phyloP scores from a whole-genome alignment of 2,888 invertebrate species.

The Hetaerina titia region DNA sequence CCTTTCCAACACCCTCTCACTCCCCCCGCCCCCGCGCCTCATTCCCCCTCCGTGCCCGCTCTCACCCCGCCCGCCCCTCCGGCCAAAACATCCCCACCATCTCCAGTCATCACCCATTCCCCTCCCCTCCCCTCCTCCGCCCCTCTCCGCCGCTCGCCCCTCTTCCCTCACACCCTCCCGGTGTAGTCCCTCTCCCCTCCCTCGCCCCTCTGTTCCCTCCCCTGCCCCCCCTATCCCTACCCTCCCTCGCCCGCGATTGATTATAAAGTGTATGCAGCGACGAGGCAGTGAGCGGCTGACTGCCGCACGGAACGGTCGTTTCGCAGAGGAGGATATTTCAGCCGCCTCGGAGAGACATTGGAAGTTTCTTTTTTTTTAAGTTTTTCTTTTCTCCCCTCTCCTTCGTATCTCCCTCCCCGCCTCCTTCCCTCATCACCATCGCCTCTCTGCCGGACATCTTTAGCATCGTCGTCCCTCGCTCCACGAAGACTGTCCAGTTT shows the following conservation, averaged over 20 bases:
- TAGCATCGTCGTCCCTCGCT: neutral
- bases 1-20: neutral
- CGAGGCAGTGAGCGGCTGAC: constrained; percentile 64
- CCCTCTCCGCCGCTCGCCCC: neutral
- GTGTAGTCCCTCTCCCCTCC: neutral
- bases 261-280: constrained; percentile 66
- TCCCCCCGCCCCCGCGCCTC: constrained; percentile 50
- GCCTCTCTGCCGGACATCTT: neutral
- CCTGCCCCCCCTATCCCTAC: neutral
- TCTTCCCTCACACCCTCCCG: neutral
- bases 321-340: constrained; percentile 28
- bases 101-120: constrained; percentile 5
- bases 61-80: constrained; percentile 66
- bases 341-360: constrained; percentile 50
- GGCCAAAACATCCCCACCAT: neutral
- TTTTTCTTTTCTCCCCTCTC: constrained; percentile 47
- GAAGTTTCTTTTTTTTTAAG: constrained; percentile 40
- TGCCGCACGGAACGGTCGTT: constrained; percentile 66
- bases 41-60: constrained; percentile 55
- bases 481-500: constrained; percentile 4
- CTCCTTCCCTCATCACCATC: neutral
- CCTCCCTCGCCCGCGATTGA: constrained; percentile 54
- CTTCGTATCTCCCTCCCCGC: neutral
- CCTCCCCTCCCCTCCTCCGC: neutral
- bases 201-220: neutral